A percentile compares a stretch with the other conserved stretches of the same genome.
These are phyloP conservation scores for Carcina quercana DNA, from an alignment of 2,888 invertebrate species.

Conservation along the genomic window DNA sequence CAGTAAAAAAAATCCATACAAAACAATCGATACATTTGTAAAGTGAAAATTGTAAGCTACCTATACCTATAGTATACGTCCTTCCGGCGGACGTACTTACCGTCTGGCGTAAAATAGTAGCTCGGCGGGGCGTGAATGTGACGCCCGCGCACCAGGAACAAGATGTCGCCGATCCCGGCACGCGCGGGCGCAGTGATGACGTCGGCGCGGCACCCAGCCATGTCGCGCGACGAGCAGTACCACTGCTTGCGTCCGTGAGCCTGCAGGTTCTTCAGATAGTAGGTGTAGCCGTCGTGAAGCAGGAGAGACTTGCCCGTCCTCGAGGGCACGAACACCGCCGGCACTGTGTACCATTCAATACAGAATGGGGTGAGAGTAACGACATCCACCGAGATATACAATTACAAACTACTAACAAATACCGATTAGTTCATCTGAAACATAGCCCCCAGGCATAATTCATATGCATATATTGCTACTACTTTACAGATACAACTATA, in stretches of 20 bases:
- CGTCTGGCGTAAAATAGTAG: conserved; percentile 64
- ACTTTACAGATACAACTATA: too few species aligned
- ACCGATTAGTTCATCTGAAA: too few species aligned
- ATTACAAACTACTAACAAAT: too few species aligned
- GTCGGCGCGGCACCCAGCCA: conserved; percentile 67
- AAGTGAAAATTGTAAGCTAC: conserved; percentile 31
- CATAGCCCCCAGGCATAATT: too few species aligned
- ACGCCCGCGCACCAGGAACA: conserved; percentile 59
- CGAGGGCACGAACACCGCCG: conserved; percentile 68
- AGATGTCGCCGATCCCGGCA: conserved; percentile 47
- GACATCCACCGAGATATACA: too few species aligned
- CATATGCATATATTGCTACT: too few species aligned
- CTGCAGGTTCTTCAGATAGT: conserved; percentile 66
- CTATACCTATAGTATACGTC: conserved; percentile 64
- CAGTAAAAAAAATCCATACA: conserved; percentile 6
- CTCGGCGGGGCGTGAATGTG: conserved; percentile 65
- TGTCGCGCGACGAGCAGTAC: conserved; percentile 67
- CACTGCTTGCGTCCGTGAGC: conserved; percentile 67
- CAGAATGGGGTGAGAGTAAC: too few species aligned
- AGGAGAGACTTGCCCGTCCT: conserved; percentile 64
- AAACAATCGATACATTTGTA: neutral
- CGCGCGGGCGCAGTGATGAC: conserved; percentile 60
- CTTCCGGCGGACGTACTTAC: conserved; percentile 64
- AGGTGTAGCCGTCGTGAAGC: conserved; percentile 63
- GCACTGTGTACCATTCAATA: conserved; percentile 48